Base-by-base conservation (phyloP, 1,140 invertebrate species). In the Argopecten irradians region DNA sequence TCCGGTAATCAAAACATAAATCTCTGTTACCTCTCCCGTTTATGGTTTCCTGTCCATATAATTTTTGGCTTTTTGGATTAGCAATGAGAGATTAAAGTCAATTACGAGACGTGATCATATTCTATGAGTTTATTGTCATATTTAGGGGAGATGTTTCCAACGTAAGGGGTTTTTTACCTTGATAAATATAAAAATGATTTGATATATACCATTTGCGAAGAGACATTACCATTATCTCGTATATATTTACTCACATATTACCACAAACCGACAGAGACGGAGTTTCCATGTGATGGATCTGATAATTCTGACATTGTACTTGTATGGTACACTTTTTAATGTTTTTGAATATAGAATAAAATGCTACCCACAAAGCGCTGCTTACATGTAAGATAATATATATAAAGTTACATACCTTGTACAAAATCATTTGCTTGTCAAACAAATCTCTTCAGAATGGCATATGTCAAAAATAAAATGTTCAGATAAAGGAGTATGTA, bases 61-160 rank as follows among this genome's bases (percentile, higher is more conserved):
- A 71, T 71, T 71, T 71, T 71, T 71, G 55, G 55, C 55, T 71
- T 71, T 71, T 71, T 71, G 55, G 55, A 71, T 71, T 71, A 71
- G 55, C 55, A 71, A 71, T 71, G 55, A 71, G 55, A 71, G 55
- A 71, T 71, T 71, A 71, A 71, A 71, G 55, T 71, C 55, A 71
- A 71, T 71, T n/a, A 71, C 5, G 55, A 71, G 55, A 71, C 28
- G 55, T 71, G 55, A 71, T 71, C 55, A 71, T 71, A 71, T 71
- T 28, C 55, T 71, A 71, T 71, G 55, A 71, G 5, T 71, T 71
- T 71, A 71, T 71, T 71, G 55, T 71, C 55, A 71, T 71, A 71
- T 71, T 28, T 71, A 71, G 55, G 55, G 55, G 55, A 71, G 55
- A 71, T 71, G 55, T 71, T 71, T 71, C 55, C 55, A 71, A 71